phyloP scores from a whole-genome alignment of 2,113 vertebrate species.

The Gallinago paraguaiae region DNA sequence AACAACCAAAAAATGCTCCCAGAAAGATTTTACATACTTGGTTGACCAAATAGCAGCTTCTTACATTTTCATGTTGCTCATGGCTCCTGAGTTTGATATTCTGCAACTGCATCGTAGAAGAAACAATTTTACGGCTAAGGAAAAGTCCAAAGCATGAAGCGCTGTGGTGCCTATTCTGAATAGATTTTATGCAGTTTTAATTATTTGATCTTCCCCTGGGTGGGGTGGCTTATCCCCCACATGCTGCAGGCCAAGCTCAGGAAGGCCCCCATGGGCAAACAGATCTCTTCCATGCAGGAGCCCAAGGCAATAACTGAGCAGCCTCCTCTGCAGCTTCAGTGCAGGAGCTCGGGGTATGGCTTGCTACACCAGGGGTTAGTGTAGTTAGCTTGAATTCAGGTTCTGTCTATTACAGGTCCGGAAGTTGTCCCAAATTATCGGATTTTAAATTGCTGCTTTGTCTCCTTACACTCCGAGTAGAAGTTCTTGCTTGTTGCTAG shows the following conservation, averaged over 20 bases:
- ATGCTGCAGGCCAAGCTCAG: fast-evolving
- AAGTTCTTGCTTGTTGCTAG: neutral
- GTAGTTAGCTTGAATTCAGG: neutral
- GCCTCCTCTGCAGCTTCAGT: neutral
- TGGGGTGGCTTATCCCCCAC: neutral
- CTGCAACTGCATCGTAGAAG: neutral
- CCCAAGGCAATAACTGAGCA: neutral
- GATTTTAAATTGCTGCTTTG: neutral
- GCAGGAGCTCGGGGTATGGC: neutral
- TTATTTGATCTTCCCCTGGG: neutral
- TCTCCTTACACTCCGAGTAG: neutral
- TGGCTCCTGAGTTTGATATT: neutral
- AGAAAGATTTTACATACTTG: neutral
- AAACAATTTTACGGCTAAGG: neutral
- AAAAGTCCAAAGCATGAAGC: neutral
- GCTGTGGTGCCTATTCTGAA: neutral
- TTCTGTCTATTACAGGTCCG: too few relatives aligned
- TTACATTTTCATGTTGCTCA: neutral
- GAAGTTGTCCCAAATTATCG: too few relatives aligned
- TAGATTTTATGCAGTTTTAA: neutral
- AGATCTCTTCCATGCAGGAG: neutral
- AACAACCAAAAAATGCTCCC: neutral
- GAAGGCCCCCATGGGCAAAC: fast-evolving
- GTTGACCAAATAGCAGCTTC: neutral
- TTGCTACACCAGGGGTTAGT: too few relatives aligned